phyloP scores from a whole-genome alignment of 1,140 invertebrate species.

The Lerema accius region DNA sequence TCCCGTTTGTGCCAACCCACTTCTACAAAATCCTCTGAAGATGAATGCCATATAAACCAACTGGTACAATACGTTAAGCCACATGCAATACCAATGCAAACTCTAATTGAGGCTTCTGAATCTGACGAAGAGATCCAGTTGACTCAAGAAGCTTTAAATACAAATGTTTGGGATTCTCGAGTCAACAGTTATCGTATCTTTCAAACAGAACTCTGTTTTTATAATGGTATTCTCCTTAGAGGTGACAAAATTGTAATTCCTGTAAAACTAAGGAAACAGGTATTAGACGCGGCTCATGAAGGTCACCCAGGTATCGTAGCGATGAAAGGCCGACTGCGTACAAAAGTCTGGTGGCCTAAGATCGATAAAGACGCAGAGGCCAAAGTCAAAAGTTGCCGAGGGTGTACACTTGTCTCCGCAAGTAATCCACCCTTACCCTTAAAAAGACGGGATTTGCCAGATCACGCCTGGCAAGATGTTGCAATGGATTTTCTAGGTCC shows the following conservation, averaged over 20 bases:
- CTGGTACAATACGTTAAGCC: constrained; percentile 38
- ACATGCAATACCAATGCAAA: constrained; percentile 29
- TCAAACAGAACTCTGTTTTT: constrained; percentile 27
- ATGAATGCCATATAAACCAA: constrained; percentile 40
- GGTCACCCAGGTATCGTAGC: too few species aligned
- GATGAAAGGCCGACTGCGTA: constrained; percentile 15
- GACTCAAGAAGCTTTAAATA: constrained; percentile 20
- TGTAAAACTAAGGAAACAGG: constrained; percentile 5
- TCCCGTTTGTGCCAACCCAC: constrained; percentile 32
- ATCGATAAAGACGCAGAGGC: constrained; percentile 33
- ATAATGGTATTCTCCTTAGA: constrained; percentile 16
- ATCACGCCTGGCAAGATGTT: constrained; percentile 32
- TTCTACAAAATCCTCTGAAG: constrained; percentile 7
- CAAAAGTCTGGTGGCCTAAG: constrained; percentile 40
- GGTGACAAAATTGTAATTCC: constrained; percentile 39
- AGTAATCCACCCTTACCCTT: constrained; percentile 19
- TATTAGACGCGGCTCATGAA: constrained; percentile 8
- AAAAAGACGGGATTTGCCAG: constrained; percentile 33
- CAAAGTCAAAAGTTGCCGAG: constrained; percentile 10
- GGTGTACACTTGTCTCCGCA: constrained; percentile 11
- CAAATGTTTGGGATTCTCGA: constrained; percentile 5
- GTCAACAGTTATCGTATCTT: background rate
- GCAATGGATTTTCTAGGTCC: constrained; percentile 39
- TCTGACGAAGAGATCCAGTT: constrained; percentile 33
- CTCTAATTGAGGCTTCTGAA: constrained; percentile 33